Percentiles rank a stretch among this genome's conserved stretches.
These are phyloP conservation scores for Lysandra bellargus DNA, from an alignment of 2,888 invertebrate species.

Conservation along the genomic window DNA sequence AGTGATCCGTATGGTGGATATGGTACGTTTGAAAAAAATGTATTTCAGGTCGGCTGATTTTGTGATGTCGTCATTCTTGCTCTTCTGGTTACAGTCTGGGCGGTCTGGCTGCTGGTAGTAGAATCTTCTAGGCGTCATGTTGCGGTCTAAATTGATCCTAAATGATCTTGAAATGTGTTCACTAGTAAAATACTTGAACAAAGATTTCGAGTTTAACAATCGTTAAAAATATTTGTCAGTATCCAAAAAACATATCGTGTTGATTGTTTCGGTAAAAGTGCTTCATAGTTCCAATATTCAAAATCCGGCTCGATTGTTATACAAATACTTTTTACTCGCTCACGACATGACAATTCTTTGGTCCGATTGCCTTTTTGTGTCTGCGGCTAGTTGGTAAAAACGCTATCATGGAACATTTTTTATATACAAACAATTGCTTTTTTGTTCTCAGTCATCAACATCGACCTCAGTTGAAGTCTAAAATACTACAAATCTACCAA, in stretches of 20 bases:
- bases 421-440: background rate
- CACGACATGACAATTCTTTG: slow-evolving; percentile 12
- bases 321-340: background rate
- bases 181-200: background rate
- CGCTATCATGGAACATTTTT: background rate
- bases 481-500: background rate
- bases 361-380: slow-evolving; percentile 16
- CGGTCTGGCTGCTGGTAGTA: too few species aligned
- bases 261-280: slow-evolving; percentile 8
- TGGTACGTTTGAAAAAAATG: too few species aligned
- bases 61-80: too few species aligned
- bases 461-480: background rate
- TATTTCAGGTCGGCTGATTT: too few species aligned
- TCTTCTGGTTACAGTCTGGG: too few species aligned
- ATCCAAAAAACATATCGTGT: background rate
- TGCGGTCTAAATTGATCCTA: too few species aligned
- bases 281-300: background rate
- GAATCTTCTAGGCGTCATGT: too few species aligned
- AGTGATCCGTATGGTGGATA: too few species aligned
- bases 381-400: slow-evolving; percentile 14
- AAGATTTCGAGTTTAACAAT: background rate
- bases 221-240: background rate
- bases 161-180: background rate
- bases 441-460: background rate
- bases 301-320: background rate